Percentiles rank a stretch among this genome's conserved stretches.
phyloP scores from a whole-genome alignment of 2,797 vertebrate genomes.

The Arnoldichthys spilopterus region DNA sequence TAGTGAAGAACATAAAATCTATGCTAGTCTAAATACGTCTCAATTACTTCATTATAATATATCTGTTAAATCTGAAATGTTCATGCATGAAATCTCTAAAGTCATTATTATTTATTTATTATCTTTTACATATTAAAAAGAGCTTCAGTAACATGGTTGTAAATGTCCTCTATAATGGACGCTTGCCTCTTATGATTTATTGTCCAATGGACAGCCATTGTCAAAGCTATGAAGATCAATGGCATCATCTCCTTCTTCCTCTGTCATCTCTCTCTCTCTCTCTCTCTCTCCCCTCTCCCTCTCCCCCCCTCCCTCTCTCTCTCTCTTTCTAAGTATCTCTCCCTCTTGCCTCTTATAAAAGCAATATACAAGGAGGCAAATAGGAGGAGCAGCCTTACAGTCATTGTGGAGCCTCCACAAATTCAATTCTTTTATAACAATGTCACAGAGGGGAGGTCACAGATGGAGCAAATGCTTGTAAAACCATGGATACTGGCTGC shows the following conservation, averaged over 20 bases:
- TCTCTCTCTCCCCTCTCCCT: conserved; percentile 42
- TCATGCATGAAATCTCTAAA: not conserved
- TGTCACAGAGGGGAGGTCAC: conserved; percentile 62
- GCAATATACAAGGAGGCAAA: conserved; percentile 50
- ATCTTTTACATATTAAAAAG: conserved; percentile 39
- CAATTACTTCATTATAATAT: not conserved
- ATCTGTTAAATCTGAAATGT: not conserved
- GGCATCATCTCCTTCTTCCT: conserved; percentile 35
- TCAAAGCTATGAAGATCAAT: conserved; percentile 62
- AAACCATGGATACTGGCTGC: conserved; percentile 56
- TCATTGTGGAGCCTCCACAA: conserved; percentile 62
- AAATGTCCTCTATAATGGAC: conserved; percentile 54
- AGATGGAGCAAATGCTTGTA: conserved; percentile 71
- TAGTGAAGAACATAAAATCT: not conserved
- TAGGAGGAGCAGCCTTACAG: conserved; percentile 55
- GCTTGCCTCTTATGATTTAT: conserved; percentile 51
- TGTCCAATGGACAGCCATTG: conserved; percentile 52
- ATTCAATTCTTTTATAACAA: conserved; percentile 62
- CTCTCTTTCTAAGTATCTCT: conserved; percentile 40
- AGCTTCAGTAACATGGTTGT: conserved; percentile 45
- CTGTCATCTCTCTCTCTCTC: conserved; percentile 40
- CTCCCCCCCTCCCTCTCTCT: conserved; percentile 39
- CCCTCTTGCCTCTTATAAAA: conserved; percentile 56
- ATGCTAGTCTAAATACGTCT: conserved; percentile 4
- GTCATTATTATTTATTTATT: conserved; percentile 28